phyloP scores from a whole-genome alignment of 2,888 invertebrate genomes.

The Nipponacmea schrenckii region DNA sequence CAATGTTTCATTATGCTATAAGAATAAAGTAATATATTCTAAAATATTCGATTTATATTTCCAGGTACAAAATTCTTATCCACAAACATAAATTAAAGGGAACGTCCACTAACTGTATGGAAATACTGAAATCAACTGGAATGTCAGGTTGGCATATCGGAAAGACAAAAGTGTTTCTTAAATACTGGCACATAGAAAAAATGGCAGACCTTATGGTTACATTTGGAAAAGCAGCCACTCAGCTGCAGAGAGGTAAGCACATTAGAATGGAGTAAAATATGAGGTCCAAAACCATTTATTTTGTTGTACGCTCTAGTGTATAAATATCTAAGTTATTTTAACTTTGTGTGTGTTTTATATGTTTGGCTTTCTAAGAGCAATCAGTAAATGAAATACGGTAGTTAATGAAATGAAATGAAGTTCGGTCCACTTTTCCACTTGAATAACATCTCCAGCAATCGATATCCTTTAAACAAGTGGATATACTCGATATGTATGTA shows the following conservation, averaged over 20 bases:
- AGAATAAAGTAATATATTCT: not conserved
- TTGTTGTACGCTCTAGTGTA: not conserved
- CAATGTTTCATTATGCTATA: not conserved
- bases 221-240: constrained; percentile 53
- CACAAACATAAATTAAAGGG: constrained; percentile 41
- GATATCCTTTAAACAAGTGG: too few relatives aligned
- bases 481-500: too few relatives aligned
- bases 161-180: constrained; percentile 64
- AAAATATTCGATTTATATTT: not conserved
- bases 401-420: too few relatives aligned
- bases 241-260: constrained; percentile 54
- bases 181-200: constrained; percentile 61
- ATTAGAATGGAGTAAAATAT: not conserved
- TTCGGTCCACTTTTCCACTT: too few relatives aligned
- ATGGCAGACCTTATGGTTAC: constrained; percentile 55
- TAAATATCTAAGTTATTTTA: too few relatives aligned
- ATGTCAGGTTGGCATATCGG: constrained; percentile 62
- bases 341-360: too few relatives aligned
- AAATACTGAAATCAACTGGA: constrained; percentile 53
- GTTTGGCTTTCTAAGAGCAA: too few relatives aligned
- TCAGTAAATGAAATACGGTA: too few relatives aligned
- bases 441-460: too few relatives aligned
- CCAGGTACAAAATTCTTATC: constrained; percentile 59
- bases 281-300: too few relatives aligned
- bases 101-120: constrained; percentile 50